Percentiles rank a stretch among this genome's conserved stretches.
These are phyloP conservation scores for Drosophila nebulosa DNA, from an alignment of 1,140 invertebrate species.

Conservation along the genomic window DNA sequence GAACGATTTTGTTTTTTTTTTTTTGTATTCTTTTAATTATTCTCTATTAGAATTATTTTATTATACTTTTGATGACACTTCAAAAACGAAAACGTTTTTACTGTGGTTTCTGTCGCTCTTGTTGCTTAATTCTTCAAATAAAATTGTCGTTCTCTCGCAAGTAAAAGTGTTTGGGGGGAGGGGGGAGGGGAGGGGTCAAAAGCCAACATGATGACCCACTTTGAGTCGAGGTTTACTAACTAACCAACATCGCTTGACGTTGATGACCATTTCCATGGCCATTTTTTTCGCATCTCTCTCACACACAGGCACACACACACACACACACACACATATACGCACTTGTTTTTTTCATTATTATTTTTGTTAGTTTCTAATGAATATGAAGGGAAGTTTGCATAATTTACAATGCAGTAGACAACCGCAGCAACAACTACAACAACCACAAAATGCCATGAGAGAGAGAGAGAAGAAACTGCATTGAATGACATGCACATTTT, in stretches of 20 bases:
- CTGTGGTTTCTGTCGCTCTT: too few relatives aligned
- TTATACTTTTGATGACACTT: too few relatives aligned
- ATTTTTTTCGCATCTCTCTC: conserved; percentile 18
- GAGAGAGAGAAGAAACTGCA: conserved; percentile 35
- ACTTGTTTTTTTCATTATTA: conserved; percentile 11
- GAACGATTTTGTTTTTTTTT: too few relatives aligned
- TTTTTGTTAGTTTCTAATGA: conserved; percentile 52
- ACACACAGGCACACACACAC: background rate
- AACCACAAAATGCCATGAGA: background rate
- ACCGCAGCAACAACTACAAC: conserved; percentile 22
- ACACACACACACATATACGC: background rate
- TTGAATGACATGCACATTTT: conserved; percentile 68
- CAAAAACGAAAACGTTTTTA: too few relatives aligned
- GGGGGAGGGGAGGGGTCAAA: conserved; percentile 27
- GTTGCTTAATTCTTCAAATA: too few relatives aligned
- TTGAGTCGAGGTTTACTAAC: conserved; percentile 8
- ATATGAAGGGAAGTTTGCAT: conserved; percentile 74
- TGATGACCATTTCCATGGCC: conserved; percentile 47
- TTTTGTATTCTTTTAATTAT: too few relatives aligned
- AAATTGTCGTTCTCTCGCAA: too few relatives aligned
- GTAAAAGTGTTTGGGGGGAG: too few relatives aligned
- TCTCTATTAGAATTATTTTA: too few relatives aligned
- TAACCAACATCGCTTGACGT: conserved; percentile 35
- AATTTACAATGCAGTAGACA: conserved; percentile 43
- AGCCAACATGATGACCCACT: conserved; percentile 15